These are phyloP conservation scores for Megaustenia siamemsis DNA, from an alignment of 2,888 invertebrate species.

Conservation along the genomic window DNA sequence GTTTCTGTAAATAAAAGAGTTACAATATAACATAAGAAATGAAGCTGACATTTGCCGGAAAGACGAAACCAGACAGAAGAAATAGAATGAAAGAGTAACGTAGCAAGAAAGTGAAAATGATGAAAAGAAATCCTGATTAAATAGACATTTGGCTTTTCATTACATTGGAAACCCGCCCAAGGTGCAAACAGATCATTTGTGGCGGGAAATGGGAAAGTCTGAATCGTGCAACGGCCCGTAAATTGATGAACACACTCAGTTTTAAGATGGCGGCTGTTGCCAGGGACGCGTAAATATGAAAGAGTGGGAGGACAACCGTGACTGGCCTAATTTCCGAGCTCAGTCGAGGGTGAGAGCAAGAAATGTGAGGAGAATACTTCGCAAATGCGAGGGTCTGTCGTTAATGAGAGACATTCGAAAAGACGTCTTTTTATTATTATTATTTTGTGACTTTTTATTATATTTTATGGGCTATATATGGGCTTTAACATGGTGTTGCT, in stretches of 20 bases:
- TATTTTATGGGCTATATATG: no score
- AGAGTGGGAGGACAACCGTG: background rate
- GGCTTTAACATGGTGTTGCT: no score
- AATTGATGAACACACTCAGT: background rate
- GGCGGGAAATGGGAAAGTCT: background rate
- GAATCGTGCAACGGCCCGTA: background rate
- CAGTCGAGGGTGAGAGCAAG: background rate
- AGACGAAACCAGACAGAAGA: background rate
- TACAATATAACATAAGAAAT: no score
- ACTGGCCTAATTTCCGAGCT: background rate
- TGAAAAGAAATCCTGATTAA: background rate
- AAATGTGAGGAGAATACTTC: no score
- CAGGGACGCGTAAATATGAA: slow-evolving; percentile 1
- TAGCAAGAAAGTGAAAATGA: background rate
- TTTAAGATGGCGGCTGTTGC: background rate
- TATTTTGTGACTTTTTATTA: no score
- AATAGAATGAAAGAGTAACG: background rate
- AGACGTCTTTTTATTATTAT: no score
- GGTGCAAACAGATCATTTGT: background rate
- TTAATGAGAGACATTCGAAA: no score
- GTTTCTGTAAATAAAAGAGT: no score
- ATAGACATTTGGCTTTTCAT: background rate
- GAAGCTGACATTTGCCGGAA: no score
- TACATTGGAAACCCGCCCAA: background rate
- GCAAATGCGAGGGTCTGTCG: no score